These are phyloP conservation scores for Caenorhabditis sinica DNA, from an alignment of 2,888 invertebrate species.

Conservation along the genomic window DNA sequence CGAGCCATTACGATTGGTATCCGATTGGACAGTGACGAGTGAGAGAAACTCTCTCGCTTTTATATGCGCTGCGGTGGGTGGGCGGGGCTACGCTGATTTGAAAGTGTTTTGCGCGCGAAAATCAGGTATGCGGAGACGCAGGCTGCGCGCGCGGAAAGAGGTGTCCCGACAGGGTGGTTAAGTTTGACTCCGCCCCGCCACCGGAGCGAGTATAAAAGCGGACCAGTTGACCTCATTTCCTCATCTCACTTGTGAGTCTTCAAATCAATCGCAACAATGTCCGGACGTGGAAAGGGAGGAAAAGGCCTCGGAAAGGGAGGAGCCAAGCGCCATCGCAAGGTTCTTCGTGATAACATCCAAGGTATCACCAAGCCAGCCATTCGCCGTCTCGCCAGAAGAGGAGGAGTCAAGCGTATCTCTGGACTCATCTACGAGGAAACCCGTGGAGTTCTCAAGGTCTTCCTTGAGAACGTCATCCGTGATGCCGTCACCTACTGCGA, in stretches of 20 bases:
- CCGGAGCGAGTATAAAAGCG: too few species aligned
- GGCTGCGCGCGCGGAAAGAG: too few species aligned
- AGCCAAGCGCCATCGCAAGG: constrained; percentile 88
- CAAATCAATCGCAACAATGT: constrained; percentile 86
- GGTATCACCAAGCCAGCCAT: constrained; percentile 81
- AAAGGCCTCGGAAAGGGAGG: constrained; percentile 91
- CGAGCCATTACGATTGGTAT: constrained; percentile 89
- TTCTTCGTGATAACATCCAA: constrained; percentile 26
- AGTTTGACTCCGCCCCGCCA: constrained; percentile 12
- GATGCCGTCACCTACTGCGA: constrained; percentile 93
- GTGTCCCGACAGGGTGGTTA: constrained; percentile 9
- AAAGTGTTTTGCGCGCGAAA: too few species aligned
- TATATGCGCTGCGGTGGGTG: not conserved
- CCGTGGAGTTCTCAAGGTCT: constrained; percentile 84
- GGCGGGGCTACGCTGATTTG: too few species aligned
- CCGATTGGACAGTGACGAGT: constrained; percentile 80
- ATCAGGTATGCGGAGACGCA: too few species aligned
- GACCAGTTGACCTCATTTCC: not conserved
- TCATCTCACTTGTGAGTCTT: too few species aligned
- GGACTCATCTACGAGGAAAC: constrained; percentile 74
- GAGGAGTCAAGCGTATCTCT: constrained; percentile 84
- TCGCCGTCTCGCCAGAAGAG: constrained; percentile 85
- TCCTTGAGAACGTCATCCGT: constrained; percentile 90
- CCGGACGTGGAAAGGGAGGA: constrained; percentile 90
- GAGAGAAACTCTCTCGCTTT: constrained; percentile 79